Percentiles rank a stretch among this genome's conserved stretches.
Conservation (phyloP, 2,888 invertebrate genomes). For the Tribolium freemani region DNA sequence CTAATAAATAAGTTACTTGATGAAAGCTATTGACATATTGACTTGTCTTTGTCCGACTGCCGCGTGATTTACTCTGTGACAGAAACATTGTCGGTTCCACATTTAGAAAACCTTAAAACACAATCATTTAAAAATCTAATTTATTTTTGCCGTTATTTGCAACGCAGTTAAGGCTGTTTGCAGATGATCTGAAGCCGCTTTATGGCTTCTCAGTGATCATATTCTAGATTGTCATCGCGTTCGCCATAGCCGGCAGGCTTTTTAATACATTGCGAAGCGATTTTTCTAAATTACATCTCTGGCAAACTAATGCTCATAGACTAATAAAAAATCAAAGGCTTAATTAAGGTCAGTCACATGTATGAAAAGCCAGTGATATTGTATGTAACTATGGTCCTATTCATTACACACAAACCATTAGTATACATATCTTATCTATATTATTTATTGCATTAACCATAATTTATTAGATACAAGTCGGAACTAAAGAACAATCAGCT, state of each 20-base stretch:
- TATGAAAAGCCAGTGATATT: not conserved
- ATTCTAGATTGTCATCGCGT: slow-evolving; percentile 53
- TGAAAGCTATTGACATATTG: slow-evolving; percentile 54
- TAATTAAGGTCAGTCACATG: not conserved
- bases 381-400: not conserved
- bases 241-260: slow-evolving; percentile 47
- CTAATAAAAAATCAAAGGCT: too few relatives aligned
- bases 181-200: slow-evolving; percentile 35
- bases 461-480: too few relatives aligned
- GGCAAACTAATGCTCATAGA: not conserved
- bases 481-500: too few relatives aligned
- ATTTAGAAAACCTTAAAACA: not conserved
- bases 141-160: not conserved
- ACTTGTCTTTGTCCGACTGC: slow-evolving; percentile 53
- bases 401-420: not conserved
- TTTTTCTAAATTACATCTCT: slow-evolving; percentile 7
- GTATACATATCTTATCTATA: too few relatives aligned
- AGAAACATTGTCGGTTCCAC: slow-evolving; percentile 30
- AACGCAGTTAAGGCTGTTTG: not conserved
- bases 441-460: too few relatives aligned
- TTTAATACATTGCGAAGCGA: slow-evolving; percentile 45
- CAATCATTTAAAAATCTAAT: not conserved
- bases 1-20: slow-evolving; percentile 53
- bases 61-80: slow-evolving; percentile 50
- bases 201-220: slow-evolving; percentile 47